Evolutionary conservation across 92 coral and sea anemone species (phyloP).

Genomic region (Heliopora coerulea): DNA sequence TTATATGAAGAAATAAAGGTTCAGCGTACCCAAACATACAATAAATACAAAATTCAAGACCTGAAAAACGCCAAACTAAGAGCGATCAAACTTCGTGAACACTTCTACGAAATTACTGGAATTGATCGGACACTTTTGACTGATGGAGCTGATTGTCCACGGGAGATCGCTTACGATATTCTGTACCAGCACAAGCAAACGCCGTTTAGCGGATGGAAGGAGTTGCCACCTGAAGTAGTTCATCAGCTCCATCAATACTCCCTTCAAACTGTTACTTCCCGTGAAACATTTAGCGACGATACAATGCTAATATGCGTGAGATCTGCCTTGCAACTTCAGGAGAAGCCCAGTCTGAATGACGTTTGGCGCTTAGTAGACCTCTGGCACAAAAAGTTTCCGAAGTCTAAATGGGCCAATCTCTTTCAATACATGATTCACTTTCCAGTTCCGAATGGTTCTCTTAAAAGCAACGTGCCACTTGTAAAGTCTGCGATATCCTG

Average conservation of each 20-base stretch:
- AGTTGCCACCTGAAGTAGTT: neutral
- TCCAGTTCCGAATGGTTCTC: slow-evolving; percentile 6
- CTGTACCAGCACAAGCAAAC: slow-evolving; percentile 17
- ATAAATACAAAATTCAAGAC: neutral
- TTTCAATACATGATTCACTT: slow-evolving; percentile 33
- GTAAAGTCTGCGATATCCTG: slow-evolving; percentile 2
- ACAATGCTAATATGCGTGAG: slow-evolving; percentile 16
- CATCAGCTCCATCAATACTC: neutral
- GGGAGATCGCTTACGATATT: slow-evolving; percentile 9
- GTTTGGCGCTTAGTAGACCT: neutral
- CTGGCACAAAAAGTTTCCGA: slow-evolving; percentile 8
- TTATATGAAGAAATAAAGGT: neutral
- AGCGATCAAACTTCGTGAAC: neutral
- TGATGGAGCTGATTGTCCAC: neutral
- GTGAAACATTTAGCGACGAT: neutral
- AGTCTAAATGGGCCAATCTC: slow-evolving; percentile 36
- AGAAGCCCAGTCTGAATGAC: neutral
- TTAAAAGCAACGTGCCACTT: slow-evolving; percentile 2
- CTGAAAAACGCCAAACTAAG: neutral
- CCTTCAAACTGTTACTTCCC: neutral
- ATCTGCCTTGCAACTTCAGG: slow-evolving; percentile 1
- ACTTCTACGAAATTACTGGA: slow-evolving; percentile 24
- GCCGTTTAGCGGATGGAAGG: slow-evolving; percentile 24
- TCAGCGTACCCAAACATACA: neutral
- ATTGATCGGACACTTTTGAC: neutral